A percentile compares a stretch with the other conserved stretches of the same genome.
phyloP scores from a whole-genome alignment of 2,113 vertebrate species.

The Caloenas nicobarica region DNA sequence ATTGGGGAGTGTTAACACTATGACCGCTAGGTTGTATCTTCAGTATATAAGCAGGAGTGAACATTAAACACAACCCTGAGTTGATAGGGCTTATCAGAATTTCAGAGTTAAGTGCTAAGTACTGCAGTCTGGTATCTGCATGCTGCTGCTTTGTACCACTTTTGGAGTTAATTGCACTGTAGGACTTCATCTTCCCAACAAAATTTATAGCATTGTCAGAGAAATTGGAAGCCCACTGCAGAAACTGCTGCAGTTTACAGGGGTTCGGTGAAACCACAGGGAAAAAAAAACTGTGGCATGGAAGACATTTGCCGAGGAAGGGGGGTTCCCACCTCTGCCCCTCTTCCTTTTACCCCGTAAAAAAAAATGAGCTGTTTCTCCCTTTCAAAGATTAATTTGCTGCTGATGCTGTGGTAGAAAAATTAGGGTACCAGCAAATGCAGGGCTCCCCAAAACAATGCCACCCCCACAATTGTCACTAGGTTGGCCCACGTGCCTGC shows the following conservation, averaged over 20 bases:
- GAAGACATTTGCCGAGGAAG: background rate
- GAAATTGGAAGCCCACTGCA: conserved; percentile 34
- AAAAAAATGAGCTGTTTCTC: background rate
- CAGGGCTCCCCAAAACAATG: background rate
- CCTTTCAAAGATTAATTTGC: background rate
- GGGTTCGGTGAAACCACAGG: conserved; percentile 63
- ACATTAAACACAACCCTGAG: conserved; percentile 91
- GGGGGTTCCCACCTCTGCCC: fast-evolving
- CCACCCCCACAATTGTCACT: background rate
- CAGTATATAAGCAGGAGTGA: conserved; percentile 84
- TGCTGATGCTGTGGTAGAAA: background rate
- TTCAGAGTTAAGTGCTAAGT: conserved; percentile 85
- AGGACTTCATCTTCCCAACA: conserved; percentile 70
- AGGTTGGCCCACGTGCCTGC: background rate
- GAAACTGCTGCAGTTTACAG: conserved; percentile 46
- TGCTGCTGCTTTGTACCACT: conserved; percentile 79
- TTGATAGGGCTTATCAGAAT: conserved; percentile 85
- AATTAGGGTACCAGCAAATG: background rate
- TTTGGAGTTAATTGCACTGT: conserved; percentile 78
- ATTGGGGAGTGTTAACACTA: conserved; percentile 96
- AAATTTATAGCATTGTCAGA: conserved; percentile 76
- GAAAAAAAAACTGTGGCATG: conserved; percentile 27
- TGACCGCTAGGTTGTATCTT: conserved; percentile 89
- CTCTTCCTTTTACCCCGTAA: background rate
- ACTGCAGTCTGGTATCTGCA: conserved; percentile 79